Percentiles rank a stretch among this genome's conserved stretches.
Conservation (phyloP, 1,140 invertebrate genomes). For the Lethocerus indicus region DNA sequence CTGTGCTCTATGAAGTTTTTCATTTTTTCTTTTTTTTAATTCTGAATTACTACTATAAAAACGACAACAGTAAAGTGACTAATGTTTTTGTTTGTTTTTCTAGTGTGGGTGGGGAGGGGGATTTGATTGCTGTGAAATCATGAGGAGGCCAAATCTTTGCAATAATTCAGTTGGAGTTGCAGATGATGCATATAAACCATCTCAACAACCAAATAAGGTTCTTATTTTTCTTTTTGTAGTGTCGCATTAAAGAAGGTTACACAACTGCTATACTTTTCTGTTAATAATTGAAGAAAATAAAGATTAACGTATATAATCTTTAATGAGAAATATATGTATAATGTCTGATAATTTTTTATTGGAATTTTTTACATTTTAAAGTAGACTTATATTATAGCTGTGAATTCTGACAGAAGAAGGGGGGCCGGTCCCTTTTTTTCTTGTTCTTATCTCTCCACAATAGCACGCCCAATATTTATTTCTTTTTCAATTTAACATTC, state of each 20-base stretch:
- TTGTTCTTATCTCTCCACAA: slow-evolving; percentile 1
- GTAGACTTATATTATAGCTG: no score
- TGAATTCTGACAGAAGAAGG: no score
- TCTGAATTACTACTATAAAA: background rate
- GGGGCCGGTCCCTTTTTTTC: no score
- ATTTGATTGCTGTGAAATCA: slow-evolving; percentile 17
- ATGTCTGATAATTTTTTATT: no score
- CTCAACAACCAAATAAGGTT: slow-evolving; percentile 2
- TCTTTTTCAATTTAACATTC: no score
- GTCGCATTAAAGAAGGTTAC: no score
- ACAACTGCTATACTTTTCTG: no score
- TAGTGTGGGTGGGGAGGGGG: slow-evolving; percentile 17
- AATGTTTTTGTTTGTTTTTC: slow-evolving; percentile 6
- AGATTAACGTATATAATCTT: no score
- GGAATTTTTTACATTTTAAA: no score
- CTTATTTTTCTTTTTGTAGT: no score
- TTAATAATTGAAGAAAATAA: no score
- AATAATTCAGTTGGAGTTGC: slow-evolving; percentile 12
- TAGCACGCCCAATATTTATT: background rate
- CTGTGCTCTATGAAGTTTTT: background rate
- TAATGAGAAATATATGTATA: no score
- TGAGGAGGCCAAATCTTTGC: slow-evolving; percentile 17
- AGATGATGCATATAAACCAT: slow-evolving; percentile 7
- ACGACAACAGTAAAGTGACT: background rate
- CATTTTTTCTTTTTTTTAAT: background rate